These are phyloP conservation scores for Sphaerophoria rueppellii DNA, from an alignment of 2,888 invertebrate genomes.

Conservation along the genomic window DNA sequence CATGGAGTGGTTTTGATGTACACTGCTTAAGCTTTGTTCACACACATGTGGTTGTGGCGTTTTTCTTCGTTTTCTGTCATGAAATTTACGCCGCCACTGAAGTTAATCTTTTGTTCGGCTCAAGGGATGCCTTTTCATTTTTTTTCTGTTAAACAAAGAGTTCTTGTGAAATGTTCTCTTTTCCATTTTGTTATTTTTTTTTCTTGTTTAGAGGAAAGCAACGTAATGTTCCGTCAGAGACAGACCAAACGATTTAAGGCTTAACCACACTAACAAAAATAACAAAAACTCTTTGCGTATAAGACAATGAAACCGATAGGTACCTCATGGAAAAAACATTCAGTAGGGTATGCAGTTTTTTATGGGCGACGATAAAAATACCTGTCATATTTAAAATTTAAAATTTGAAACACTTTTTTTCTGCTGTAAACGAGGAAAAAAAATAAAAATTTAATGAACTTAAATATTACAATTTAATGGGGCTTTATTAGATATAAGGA, in stretches of 20 bases:
- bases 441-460: not conserved
- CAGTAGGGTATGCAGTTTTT: not conserved
- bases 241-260: slow-evolving; percentile 39
- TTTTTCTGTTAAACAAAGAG: slow-evolving; percentile 24
- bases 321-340: not conserved
- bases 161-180: slow-evolving; percentile 3
- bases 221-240: slow-evolving; percentile 8
- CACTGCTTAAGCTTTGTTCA: slow-evolving; percentile 43
- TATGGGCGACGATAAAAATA: not conserved
- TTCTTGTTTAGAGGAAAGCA: not conserved
- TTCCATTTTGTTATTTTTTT: no score
- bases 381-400: not conserved
- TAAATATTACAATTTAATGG: no score
- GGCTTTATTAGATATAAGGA: no score
- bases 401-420: not conserved
- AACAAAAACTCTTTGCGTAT: slow-evolving; percentile 5
- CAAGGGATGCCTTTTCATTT: slow-evolving; percentile 6
- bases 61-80: slow-evolving; percentile 13
- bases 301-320: not conserved
- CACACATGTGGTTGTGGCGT: slow-evolving; percentile 36
- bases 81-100: slow-evolving; percentile 17
- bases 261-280: not conserved
- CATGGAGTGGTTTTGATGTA: not conserved
- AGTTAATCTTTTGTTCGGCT: slow-evolving; percentile 54
- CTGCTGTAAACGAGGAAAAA: not conserved